A percentile compares a stretch with the other conserved stretches of the same genome.
Conservation (phyloP, 2,888 invertebrate species). For the Brenthis daphne region DNA sequence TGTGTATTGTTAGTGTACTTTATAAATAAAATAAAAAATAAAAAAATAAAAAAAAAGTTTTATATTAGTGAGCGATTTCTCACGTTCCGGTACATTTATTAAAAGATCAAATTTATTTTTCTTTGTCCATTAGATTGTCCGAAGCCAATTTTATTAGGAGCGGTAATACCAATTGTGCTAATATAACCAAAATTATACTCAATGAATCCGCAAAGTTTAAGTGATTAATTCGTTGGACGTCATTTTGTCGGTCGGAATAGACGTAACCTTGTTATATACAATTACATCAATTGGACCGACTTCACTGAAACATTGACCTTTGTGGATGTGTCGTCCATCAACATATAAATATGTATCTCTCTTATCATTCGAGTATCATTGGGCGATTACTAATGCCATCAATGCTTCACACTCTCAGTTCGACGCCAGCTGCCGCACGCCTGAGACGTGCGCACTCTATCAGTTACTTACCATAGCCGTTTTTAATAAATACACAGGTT, state of each 20-base stretch:
- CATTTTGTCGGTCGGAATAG: conserved; percentile 31
- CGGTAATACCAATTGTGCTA: conserved; percentile 24
- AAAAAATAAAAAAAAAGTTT: no score
- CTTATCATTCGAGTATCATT: conserved; percentile 53
- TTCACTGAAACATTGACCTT: conserved; percentile 79
- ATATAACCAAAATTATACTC: conserved; percentile 27
- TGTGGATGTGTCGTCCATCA: conserved; percentile 53
- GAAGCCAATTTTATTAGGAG: conserved; percentile 19
- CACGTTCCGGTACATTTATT: background rate
- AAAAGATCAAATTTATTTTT: no score
- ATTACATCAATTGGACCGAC: conserved; percentile 37
- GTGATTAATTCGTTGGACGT: conserved; percentile 39
- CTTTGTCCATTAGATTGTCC: background rate
- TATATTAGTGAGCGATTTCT: background rate
- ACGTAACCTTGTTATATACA: conserved; percentile 30
- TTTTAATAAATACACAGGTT: conserved; percentile 8
- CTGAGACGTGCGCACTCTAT: conserved; percentile 39
- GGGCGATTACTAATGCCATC: conserved; percentile 38
- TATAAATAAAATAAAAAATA: no score
- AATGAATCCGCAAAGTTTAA: conserved; percentile 30
- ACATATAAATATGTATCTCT: conserved; percentile 45
- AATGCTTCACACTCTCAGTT: conserved; percentile 38
- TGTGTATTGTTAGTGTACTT: no score
- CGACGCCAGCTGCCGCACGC: conserved; percentile 34
- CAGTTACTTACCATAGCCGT: background rate